phyloP scores from a whole-genome alignment of 2,888 invertebrate genomes.

The Agriotes lineatus region DNA sequence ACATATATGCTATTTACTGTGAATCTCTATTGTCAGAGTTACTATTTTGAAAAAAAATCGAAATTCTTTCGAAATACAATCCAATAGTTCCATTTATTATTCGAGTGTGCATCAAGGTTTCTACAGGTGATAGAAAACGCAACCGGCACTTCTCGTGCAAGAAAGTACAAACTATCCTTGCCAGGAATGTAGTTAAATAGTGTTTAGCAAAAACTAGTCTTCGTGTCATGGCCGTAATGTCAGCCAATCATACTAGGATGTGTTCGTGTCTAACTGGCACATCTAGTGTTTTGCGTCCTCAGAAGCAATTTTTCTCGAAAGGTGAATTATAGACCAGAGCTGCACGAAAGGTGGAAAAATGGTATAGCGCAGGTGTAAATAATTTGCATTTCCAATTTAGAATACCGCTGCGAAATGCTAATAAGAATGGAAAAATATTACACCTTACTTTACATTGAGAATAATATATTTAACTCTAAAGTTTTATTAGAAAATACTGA shows the following conservation, averaged over 20 bases:
- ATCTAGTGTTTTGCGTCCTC: slow-evolving; percentile 7
- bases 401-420: too few relatives aligned
- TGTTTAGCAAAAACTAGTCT: slow-evolving; percentile 35
- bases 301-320: slow-evolving; percentile 13
- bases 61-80: too few relatives aligned
- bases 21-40: too few relatives aligned
- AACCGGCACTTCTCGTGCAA: slow-evolving; percentile 21
- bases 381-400: too few relatives aligned
- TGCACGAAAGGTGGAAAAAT: too few relatives aligned
- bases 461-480: too few relatives aligned
- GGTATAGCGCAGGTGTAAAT: neutral
- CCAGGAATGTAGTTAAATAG: slow-evolving; percentile 38
- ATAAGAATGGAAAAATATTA: too few relatives aligned
- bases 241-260: slow-evolving; percentile 28
- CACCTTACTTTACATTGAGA: too few relatives aligned
- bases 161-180: slow-evolving; percentile 42
- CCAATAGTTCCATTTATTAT: too few relatives aligned
- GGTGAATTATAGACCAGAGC: neutral
- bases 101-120: neutral
- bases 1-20: too few relatives aligned
- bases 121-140: slow-evolving; percentile 11
- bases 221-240: slow-evolving; percentile 26
- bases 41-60: too few relatives aligned
- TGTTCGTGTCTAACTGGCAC: slow-evolving; percentile 30
- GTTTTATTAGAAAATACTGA: too few relatives aligned